Conservation (phyloP, 2,113 vertebrate genomes). For the Aegithalos caudatus region DNA sequence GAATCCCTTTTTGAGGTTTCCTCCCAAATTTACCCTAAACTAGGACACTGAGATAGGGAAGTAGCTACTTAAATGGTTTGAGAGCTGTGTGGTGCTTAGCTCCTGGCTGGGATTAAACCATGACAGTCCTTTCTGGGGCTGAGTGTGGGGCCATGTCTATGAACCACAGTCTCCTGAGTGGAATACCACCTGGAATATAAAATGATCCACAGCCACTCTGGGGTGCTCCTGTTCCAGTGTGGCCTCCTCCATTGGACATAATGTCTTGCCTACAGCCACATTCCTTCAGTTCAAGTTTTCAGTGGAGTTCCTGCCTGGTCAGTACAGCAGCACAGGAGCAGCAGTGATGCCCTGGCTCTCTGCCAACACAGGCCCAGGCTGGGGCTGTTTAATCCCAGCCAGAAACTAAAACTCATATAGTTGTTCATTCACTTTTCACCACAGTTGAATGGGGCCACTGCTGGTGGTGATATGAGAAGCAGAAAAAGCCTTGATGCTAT, state of each 20-base stretch:
- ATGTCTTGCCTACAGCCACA: not conserved
- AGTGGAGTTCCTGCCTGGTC: not conserved
- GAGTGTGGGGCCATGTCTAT: too few species aligned
- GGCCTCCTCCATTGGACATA: not conserved
- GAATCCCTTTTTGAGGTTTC: too few species aligned
- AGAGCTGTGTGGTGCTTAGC: not conserved
- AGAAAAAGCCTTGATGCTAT: not conserved
- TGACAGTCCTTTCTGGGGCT: not conserved
- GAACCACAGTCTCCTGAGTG: not conserved
- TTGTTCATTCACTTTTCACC: not conserved
- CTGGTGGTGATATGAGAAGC: not conserved
- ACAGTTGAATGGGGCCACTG: too few species aligned
- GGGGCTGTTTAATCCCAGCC: not conserved
- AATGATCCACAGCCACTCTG: not conserved
- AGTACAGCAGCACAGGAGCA: not conserved
- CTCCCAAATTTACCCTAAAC: too few species aligned
- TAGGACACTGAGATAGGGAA: too few species aligned
- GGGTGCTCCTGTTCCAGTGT: not conserved
- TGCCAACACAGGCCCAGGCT: not conserved
- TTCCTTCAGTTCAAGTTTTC: accelerated
- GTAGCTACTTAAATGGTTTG: not conserved
- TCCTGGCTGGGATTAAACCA: not conserved
- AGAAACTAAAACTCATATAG: not conserved
- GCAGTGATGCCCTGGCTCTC: not conserved
- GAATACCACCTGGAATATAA: too few species aligned